These are phyloP conservation scores for Antigone vipio DNA, from an alignment of 2,113 vertebrate species.

Conservation along the genomic window DNA sequence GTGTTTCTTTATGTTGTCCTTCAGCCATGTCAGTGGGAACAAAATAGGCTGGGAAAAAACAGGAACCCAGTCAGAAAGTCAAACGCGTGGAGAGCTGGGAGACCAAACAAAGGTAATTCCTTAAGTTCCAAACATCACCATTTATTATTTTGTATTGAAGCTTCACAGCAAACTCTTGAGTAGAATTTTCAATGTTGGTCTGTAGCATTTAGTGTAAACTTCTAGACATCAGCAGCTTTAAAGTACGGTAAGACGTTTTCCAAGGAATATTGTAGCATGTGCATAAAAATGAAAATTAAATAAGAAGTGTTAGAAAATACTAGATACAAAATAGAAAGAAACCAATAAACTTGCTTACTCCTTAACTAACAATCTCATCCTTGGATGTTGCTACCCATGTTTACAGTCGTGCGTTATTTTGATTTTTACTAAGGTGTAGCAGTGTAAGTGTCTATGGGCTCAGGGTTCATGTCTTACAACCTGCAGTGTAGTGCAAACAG, in stretches of 20 bases:
- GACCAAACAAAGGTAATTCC: constrained; percentile 87
- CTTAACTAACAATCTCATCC: not conserved
- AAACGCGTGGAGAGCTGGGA: constrained; percentile 76
- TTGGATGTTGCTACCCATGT: not conserved
- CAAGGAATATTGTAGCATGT: not conserved
- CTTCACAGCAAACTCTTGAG: not conserved
- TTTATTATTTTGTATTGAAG: not conserved
- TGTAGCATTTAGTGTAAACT: not conserved
- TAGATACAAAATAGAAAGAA: not conserved
- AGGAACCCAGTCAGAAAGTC: constrained; percentile 77
- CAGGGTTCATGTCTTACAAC: not conserved
- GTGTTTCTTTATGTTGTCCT: constrained; percentile 37
- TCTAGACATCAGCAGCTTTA: not conserved
- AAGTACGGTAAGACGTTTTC: not conserved
- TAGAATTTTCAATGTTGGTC: not conserved
- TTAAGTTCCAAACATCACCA: not conserved
- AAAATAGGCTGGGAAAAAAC: constrained; percentile 86
- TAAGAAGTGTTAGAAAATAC: not conserved
- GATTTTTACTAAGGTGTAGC: not conserved
- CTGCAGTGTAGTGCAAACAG: not conserved
- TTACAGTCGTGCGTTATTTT: not conserved
- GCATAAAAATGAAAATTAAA: not conserved
- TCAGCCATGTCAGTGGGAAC: constrained; percentile 87
- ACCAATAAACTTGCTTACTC: not conserved
- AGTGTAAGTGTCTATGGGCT: fast-evolving